Base-by-base conservation (phyloP, 2,888 invertebrate species). In the Metopia argyrocephala region DNA sequence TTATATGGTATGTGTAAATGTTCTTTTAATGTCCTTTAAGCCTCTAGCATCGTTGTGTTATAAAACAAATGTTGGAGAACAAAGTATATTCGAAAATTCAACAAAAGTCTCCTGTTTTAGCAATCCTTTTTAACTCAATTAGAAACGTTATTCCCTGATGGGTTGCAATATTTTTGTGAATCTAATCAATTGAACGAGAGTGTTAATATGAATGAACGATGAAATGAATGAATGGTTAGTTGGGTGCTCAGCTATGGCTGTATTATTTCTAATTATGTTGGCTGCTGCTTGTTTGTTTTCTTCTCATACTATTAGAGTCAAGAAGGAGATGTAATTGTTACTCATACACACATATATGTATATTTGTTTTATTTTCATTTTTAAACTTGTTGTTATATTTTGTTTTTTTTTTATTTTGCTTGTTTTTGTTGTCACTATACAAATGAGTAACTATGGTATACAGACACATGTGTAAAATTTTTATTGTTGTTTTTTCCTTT, bases 181-280 rank as follows among this genome's bases (percentile, higher is more conserved):
- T n/a, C n/a, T n/a, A n/a, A n/a, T n/a, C n/a, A n/a, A n/a, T n/a
- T 12, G 15, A n/a, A 27, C 7, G n/a, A n/a, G 46, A 25, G n/a
- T 45, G 52, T 15, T 7, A n/a, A n/a, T 25, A 48, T 61, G 70
- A 65, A 31, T 66, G 28, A 27, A 31, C 27, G 68, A 56, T 25
- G 56, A 38, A 45, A 48, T 62, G 48, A 3, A 31, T 18, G 50
- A 5, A 65, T 65, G 54, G 23, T 21, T 52, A 12, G 50, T 5
- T 62, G 23, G 21, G 38, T 61, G 6, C 3, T 52, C 61, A n/a
- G 52, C 9, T 54, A 9, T 56, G 57, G 38, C 18, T 56, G 9
- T 69, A 69, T 64, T 75, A 54, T 78, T 71, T 78, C 57, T 71
- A 78, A 78, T 76, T 76, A 76, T 70, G 57, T 70, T 45, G 50